phyloP scores from a whole-genome alignment of 2,113 vertebrate species.

The Blennius ocellaris region DNA sequence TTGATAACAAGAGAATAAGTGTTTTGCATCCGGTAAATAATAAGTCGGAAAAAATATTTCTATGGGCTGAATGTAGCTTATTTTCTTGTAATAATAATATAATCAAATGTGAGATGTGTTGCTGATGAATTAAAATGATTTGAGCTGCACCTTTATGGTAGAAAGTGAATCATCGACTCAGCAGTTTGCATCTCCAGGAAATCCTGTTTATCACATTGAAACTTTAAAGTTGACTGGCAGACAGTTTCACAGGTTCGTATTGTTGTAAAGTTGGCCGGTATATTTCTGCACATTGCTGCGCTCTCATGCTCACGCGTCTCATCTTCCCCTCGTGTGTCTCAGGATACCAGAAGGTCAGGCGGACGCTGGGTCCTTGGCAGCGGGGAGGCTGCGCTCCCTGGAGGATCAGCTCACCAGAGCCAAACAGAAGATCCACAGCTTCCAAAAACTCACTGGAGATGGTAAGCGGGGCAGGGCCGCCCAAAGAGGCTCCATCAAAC shows the following conservation, averaged over 20 bases:
- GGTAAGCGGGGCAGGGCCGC: conserved; percentile 80
- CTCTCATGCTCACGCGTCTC: background rate
- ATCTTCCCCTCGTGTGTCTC: conserved; percentile 26
- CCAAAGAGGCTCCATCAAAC: conserved; percentile 10
- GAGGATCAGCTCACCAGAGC: conserved; percentile 95
- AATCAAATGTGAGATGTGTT: too few relatives aligned
- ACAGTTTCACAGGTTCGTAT: background rate
- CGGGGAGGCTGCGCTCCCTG: conserved; percentile 91
- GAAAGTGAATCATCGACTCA: too few relatives aligned
- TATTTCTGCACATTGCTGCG: background rate
- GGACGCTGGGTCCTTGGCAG: conserved; percentile 89
- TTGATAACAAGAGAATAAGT: too few relatives aligned
- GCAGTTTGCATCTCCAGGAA: too few relatives aligned
- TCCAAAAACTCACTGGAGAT: conserved; percentile 91
- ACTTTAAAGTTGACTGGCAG: background rate
- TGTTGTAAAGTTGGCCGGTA: background rate
- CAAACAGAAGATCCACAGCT: conserved; percentile 98
- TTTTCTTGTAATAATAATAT: too few relatives aligned
- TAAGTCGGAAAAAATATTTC: too few relatives aligned
- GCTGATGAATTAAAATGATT: too few relatives aligned
- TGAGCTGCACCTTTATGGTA: too few relatives aligned
- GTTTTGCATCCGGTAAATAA: too few relatives aligned
- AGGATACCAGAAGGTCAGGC: conserved; percentile 97
- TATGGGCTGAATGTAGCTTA: too few relatives aligned
- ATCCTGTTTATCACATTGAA: too few relatives aligned